Evolutionary conservation across 2,888 invertebrate genomes (phyloP).

Genomic region (Drosophila hamatofila): DNA sequence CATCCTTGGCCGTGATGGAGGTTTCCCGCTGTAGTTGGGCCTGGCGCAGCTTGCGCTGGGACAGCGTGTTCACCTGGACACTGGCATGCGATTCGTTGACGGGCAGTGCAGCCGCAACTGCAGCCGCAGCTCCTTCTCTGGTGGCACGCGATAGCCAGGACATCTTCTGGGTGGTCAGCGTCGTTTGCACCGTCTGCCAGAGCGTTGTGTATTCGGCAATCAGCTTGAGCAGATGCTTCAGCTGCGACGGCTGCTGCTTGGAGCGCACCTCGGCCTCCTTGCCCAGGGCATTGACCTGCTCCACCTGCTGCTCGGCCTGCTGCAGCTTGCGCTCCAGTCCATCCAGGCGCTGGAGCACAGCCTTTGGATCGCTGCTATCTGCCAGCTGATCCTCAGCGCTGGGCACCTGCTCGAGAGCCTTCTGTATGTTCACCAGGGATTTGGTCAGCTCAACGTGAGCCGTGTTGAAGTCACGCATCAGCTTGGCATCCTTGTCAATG

Average conservation of each 20-base stretch:
- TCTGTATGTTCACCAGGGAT: conserved; percentile 90
- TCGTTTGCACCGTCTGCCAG: conserved; percentile 87
- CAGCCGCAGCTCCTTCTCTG: conserved; percentile 85
- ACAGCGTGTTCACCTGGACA: conserved; percentile 93
- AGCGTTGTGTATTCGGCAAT: conserved; percentile 89
- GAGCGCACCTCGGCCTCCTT: conserved; percentile 87
- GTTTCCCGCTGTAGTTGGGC: conserved; percentile 87
- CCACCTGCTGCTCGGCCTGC: conserved; percentile 86
- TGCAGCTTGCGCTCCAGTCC: conserved; percentile 87
- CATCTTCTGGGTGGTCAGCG: conserved; percentile 86
- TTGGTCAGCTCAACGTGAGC: conserved; percentile 91
- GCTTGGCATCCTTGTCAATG: conserved; percentile 87
- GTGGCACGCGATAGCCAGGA: conserved; percentile 82
- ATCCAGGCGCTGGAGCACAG: conserved; percentile 79
- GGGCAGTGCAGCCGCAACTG: conserved; percentile 58
- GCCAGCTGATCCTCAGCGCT: conserved; percentile 86
- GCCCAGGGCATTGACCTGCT: conserved; percentile 88
- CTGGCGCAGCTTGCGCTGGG: conserved; percentile 84
- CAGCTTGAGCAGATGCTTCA: conserved; percentile 87
- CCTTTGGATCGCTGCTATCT: conserved; percentile 62
- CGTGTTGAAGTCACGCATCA: conserved; percentile 89
- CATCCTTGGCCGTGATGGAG: conserved; percentile 92
- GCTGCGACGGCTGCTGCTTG: conserved; percentile 86
- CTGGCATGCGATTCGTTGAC: conserved; percentile 88
- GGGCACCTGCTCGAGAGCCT: conserved; percentile 89